Conservation (phyloP, 2,113 vertebrate species). For the Neogale vison region DNA sequence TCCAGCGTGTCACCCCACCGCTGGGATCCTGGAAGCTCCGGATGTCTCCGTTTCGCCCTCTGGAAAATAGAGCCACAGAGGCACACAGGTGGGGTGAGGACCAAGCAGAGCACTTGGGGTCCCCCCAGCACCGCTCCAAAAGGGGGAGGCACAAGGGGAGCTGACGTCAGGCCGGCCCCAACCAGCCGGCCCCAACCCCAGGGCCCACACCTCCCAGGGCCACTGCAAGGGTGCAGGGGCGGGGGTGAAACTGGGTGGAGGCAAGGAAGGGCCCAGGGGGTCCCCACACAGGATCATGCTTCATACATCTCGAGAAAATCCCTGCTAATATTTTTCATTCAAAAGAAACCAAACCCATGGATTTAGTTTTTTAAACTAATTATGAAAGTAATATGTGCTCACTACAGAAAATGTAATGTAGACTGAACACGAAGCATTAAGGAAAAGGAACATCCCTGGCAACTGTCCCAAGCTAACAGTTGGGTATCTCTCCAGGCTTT, state of each 20-base stretch:
- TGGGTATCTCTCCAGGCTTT: no score
- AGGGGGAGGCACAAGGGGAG: neutral
- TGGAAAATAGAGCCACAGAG: neutral
- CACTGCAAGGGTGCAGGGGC: neutral
- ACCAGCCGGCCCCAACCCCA: neutral
- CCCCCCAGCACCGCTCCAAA: neutral
- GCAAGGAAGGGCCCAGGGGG: neutral
- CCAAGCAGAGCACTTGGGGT: neutral
- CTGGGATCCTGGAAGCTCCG: no score
- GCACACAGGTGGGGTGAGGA: neutral
- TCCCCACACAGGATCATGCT: no score
- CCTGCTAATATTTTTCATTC: neutral
- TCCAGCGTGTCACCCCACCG: neutral
- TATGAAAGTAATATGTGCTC: neutral
- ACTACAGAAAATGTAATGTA: neutral
- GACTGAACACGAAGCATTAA: neutral
- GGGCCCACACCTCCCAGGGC: neutral
- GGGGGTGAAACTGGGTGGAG: no score
- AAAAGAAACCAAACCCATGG: neutral
- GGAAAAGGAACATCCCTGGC: neutral
- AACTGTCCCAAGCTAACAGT: neutral
- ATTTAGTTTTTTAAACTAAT: neutral
- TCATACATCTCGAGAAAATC: neutral
- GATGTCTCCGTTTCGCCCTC: fast-evolving
- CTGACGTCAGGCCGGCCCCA: neutral